Base-by-base conservation (phyloP, 2,888 invertebrate species). In the Rhingia campestris region DNA sequence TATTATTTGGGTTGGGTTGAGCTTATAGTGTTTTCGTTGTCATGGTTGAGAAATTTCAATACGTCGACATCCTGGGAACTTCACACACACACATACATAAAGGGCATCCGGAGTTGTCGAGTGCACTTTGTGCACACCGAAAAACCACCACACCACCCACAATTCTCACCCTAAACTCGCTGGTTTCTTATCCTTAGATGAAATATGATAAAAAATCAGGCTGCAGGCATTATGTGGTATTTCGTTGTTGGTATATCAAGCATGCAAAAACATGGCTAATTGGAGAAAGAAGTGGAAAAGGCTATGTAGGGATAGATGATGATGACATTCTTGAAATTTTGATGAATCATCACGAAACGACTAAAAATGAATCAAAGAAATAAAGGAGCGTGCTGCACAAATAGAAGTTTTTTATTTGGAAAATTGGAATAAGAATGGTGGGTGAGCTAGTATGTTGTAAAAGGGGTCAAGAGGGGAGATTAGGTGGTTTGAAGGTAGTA, bases 21-120 rank as follows among this genome's bases (percentile, higher is more conserved):
- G 73, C 73, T 63, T 74, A 70, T 84, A 64, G 84, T 84, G 66
- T 84, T 80, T 75, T 2, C 66, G 64, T 70, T 75, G 80, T 79
- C 61, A 84, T 66, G 84, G 80, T 80, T 84, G 70, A 84, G 49
- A 66, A 80, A 33, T 84, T 84, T 84, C 80, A 70, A 84, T 84
- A 80, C 75, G 80, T 64, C 64, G 66, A 84, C 80, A 80, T 84
- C 84, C 67, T 80, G 80, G 70, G 75, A 84, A 80, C 66, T 80
- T 69, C 69, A 80, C 70, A 75, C 22, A 22, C 22, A 22, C 22
- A 22, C 22, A 22, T 22, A 22, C 22, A 22, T 22, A 22, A 22
- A 22, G 12, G 54, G 73, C 74, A 75, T 84, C 80, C 84, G 84
- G 80, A 74, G 75, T 80, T 70, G 73, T 79, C 64, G 80, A 79